Base-by-base conservation (phyloP, 2,888 invertebrate genomes). In the Chloroclysta siterata region DNA sequence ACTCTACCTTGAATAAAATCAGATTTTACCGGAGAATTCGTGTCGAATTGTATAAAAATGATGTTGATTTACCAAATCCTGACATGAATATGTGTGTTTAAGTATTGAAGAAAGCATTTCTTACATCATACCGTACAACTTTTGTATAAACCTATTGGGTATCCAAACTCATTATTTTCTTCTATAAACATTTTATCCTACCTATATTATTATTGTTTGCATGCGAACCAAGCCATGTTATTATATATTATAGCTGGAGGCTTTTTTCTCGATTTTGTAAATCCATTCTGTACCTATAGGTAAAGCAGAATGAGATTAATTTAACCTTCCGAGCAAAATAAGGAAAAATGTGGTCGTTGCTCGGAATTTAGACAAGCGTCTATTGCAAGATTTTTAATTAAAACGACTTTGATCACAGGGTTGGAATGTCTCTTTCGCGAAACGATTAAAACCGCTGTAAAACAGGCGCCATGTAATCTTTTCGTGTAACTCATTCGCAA, bases 301-400 rank as follows among this genome's bases (percentile, higher is more conserved):
- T 48, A 53, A 53, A 41, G 54, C 76, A 78, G 75, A 83, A 84
- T 78, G 79, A 79, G 83, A 84, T 87, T 84, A 82, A 87, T 87
- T 88, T 84, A 88, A 84, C 76, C 79, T 81, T 80, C 79, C 80
- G 77, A 76, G 77, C 72, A 79, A 81, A 83, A 81, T 70, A 74
- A 80, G 80, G 75, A 81, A 84, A 87, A 85, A 84, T 80, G 46
- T 78, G 74, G 78, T 74, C 81, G 77, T 82, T 80, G 77, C 85
- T 86, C 82, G 86, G 88, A 87, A 89, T 89, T 90, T 87, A 87
- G 89, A 89, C 85, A 87, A 85, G 78, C 83, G 74, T 84, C 86
- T 85, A 85, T 88, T 84, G 85, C 86, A 84, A 87, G 85, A 82
- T 88, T 90, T 90, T 89, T 90, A 90, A 90, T 90, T 90, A 90